Conservation (phyloP, 2,888 invertebrate genomes). For the Helicoverpa assulta region DNA sequence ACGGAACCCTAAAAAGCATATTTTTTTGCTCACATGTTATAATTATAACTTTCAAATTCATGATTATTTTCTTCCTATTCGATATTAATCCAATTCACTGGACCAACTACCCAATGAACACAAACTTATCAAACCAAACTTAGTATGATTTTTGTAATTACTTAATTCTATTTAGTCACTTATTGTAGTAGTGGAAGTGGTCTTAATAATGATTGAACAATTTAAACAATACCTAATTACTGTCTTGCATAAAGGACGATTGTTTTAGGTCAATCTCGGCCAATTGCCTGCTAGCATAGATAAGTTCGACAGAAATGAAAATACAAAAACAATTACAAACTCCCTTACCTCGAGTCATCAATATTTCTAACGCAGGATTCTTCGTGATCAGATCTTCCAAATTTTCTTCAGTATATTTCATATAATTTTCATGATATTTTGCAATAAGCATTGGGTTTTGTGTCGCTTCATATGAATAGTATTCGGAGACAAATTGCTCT, state of each 20-base stretch:
- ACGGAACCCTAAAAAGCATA: too few relatives aligned
- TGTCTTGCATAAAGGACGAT: neutral
- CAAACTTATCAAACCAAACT: too few relatives aligned
- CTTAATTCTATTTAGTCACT: too few relatives aligned
- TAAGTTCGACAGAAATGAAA: neutral
- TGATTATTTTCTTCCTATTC: too few relatives aligned
- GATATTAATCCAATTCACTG: too few relatives aligned
- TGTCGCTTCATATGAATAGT: neutral
- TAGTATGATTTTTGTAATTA: too few relatives aligned
- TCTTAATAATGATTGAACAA: too few relatives aligned
- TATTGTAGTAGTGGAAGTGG: too few relatives aligned
- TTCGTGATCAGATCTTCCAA: slow-evolving; percentile 21
- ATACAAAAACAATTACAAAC: neutral
- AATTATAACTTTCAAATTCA: too few relatives aligned
- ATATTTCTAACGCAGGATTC: slow-evolving; percentile 24
- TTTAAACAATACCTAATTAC: neutral
- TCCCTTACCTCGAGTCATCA: slow-evolving; percentile 50
- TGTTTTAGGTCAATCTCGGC: neutral
- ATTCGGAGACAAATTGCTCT: neutral
- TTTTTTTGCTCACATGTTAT: too few relatives aligned
- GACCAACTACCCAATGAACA: too few relatives aligned
- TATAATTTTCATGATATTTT: slow-evolving; percentile 10
- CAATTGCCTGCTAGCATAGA: neutral
- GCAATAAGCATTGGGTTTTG: neutral
- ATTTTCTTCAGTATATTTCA: slow-evolving; percentile 14